Base-by-base conservation (phyloP, 2,113 vertebrate species). In the Silurus glanis region DNA sequence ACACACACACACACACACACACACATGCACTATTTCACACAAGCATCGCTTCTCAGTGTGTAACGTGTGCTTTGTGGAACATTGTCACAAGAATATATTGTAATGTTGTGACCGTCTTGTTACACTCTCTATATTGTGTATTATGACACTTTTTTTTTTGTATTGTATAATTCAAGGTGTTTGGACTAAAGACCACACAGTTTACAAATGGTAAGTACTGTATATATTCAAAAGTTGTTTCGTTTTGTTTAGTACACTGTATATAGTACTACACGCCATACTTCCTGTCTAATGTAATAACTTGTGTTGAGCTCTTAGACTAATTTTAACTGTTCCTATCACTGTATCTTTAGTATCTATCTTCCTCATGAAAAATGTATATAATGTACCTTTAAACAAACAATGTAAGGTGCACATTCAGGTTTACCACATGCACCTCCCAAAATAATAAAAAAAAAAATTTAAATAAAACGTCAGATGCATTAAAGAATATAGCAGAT, bases 111-210 rank as follows among this genome's bases (percentile, higher is more conserved):
- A 76, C 19, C 12, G 19, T 64, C 7, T 75, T 0, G 5, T 85
- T 4, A 56, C n/a, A 72, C 8, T 47, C 23, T 58, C 19, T n/a
- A n/a, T n/a, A n/a, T 49, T 84, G 66, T 72, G 74, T 19, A 59
- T 80, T 62, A 25, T 74, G 64, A 58, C 12, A 59, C 37, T 62
- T 53, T 66, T 37, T 49, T 49, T 37, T 49, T 49, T 85, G 25
- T 76, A 1, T 80, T 87, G 47, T 76, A 19, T 81, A n/a, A 25
- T 87, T 84, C 28, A 87, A 95, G 95, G 90, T 92, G 69, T 82
- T 92, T n/a, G 92, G 91, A 88, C 88, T 64, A 86, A 95, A 92
- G 86, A 85, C 88, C 90, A 93, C 91, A 87, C 94, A 93, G 69
- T 89, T 89, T 49, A 89, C 88, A 66, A 93, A 92, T 80, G 89